phyloP scores from a whole-genome alignment of 2,113 vertebrate genomes.

The Gorilla gorilla region DNA sequence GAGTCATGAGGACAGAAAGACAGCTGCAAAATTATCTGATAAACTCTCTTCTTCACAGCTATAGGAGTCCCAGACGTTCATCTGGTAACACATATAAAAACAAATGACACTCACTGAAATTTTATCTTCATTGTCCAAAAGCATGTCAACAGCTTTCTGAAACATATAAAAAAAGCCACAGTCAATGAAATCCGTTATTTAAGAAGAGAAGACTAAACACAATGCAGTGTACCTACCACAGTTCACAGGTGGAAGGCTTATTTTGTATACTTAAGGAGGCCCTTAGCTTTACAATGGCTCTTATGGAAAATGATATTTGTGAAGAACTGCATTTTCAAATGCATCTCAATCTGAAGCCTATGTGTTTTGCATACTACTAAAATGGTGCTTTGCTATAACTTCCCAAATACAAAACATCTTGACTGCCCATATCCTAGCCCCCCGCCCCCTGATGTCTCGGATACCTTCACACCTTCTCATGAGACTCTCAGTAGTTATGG shows the following conservation, averaged over 20 bases:
- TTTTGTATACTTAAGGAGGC: not conserved
- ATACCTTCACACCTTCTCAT: not conserved
- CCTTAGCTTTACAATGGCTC: not conserved
- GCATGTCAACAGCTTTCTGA: slow-evolving; percentile 99
- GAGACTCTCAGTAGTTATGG: not conserved
- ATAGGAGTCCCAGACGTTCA: not conserved
- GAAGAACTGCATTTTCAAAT: not conserved
- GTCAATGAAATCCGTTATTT: not conserved
- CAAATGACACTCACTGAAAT: slow-evolving; percentile 91
- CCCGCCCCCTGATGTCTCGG: not conserved
- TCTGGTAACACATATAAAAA: not conserved
- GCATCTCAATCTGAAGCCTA: not conserved
- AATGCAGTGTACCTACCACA: not conserved
- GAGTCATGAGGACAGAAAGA: not conserved
- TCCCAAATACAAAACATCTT: not conserved
- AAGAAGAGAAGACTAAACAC: not conserved
- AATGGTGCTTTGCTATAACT: not conserved
- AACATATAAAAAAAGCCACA: slow-evolving; percentile 58
- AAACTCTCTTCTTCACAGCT: not conserved
- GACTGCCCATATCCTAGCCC: not conserved
- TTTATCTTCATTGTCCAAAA: slow-evolving; percentile 99
- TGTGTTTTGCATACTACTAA: not conserved
- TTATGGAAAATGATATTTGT: not conserved
- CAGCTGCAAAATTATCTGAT: not conserved
- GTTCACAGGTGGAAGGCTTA: not conserved